Evolutionary conservation across 2,797 vertebrate genomes (phyloP), one percentile per base, ranked within the genome.

Genomic region (Myotis pilosus): DNA sequence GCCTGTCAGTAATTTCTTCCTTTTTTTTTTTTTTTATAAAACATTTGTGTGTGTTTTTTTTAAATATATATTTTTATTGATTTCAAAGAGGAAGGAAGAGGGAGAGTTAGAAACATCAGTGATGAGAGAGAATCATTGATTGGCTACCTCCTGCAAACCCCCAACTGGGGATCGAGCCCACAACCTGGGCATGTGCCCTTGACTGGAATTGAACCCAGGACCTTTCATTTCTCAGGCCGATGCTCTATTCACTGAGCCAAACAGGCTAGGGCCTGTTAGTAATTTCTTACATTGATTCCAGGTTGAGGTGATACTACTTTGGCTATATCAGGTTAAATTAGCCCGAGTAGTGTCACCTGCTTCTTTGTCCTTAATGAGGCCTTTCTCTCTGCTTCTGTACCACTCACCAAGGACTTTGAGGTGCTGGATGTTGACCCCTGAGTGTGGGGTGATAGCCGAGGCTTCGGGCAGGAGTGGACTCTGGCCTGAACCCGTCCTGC

Each of bases 401-500:
- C 0, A 0, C 12, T 60, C 2, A 6, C 78, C 38, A 15, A 3
- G 17, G 62, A 16, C 3, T 22, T 5, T 22, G 66, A 64, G 82
- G 68, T 0, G 0, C 71, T 33, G 41, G 57, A 49, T 53, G 68
- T 44, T 9, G 16, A 49, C 20, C 44, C 41, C 22, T 0, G n/a
- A n/a, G 71, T 11, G 11, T 0, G 2, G 57, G 44, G 60, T 8
- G 47, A 1, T 3, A 0, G n/a, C 38, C 0, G 4, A 13, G 49
- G 41, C 53, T n/a, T 17, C 3, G 12, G 22, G 44, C 7, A 33
- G 66, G 44, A 3, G 0, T n/a, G 44, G 30, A 36, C 5, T 13
- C 55, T 13, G 66, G 41, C 51, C 57, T 1, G 17, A 13, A 19
- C 30, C 64, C 0, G 1, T 2, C 20, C 22, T 6, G 2, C 47